Percentiles rank a stretch among this genome's conserved stretches.
phyloP scores from a whole-genome alignment of 2,113 vertebrate species.

The Salvator merianae region DNA sequence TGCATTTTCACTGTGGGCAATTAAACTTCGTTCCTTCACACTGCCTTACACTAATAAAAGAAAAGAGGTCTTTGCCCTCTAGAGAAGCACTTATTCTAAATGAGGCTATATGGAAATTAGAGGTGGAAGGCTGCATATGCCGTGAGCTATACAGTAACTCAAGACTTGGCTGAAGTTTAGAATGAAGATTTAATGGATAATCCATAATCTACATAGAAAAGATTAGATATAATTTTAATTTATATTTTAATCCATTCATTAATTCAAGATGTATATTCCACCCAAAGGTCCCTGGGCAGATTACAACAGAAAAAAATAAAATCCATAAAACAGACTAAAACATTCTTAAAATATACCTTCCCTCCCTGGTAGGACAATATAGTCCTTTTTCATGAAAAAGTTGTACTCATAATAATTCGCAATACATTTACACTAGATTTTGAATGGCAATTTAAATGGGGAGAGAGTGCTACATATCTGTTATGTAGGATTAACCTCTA shows the following conservation, averaged over 20 bases:
- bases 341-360: not conserved
- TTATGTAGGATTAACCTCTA: not conserved
- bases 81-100: too few species aligned
- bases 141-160: too few species aligned
- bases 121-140: not conserved
- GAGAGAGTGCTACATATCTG: not conserved
- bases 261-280: too few species aligned
- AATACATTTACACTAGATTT: not conserved
- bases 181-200: not conserved
- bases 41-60: not conserved
- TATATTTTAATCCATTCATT: not conserved
- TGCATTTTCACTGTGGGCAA: too few species aligned
- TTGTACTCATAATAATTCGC: too few species aligned
- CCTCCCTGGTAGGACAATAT: too few species aligned
- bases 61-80: not conserved
- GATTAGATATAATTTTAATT: not conserved
- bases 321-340: too few species aligned
- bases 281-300: too few species aligned
- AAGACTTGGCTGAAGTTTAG: not conserved
- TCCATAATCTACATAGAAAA: not conserved
- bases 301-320: too few species aligned
- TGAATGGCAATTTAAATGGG: not conserved
- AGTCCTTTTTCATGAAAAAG: too few species aligned
- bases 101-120: not conserved
- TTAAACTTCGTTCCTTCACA: too few species aligned